phyloP scores from a whole-genome alignment of 2,888 invertebrate genomes.

The Malthinus flaveolus region DNA sequence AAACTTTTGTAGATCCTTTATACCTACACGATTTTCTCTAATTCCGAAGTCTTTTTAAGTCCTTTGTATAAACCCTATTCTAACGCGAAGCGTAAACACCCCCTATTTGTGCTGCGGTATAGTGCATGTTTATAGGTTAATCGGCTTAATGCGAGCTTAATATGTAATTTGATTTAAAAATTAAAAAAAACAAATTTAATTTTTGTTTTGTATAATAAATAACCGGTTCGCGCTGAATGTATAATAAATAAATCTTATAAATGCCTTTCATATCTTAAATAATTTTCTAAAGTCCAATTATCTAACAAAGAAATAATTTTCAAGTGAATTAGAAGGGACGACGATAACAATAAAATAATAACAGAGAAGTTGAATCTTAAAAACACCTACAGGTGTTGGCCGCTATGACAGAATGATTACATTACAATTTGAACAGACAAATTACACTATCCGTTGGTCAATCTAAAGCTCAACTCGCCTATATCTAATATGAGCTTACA shows the following conservation, averaged over 20 bases:
- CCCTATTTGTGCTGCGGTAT: no score
- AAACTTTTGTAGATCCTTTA: no score
- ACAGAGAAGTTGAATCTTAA: conserved; percentile 21
- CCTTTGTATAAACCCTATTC: no score
- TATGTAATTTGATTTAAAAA: no score
- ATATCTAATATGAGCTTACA: conserved; percentile 26
- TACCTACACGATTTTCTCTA: no score
- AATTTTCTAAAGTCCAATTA: not conserved
- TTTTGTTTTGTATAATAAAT: not conserved
- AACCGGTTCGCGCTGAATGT: not conserved
- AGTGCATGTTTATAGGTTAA: conserved; percentile 2
- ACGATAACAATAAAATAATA: conserved; percentile 27
- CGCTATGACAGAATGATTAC: conserved; percentile 38
- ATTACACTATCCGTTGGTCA: conserved; percentile 37
- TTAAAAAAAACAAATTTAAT: not conserved
- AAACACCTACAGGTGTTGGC: conserved; percentile 27
- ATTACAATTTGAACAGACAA: conserved; percentile 39
- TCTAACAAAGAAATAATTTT: conserved; percentile 15
- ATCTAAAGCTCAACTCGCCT: conserved; percentile 28
- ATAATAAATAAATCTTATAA: conserved; percentile 6
- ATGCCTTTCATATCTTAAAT: conserved; percentile 3
- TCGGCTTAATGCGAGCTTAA: not conserved
- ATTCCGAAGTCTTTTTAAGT: no score
- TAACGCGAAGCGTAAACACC: no score
- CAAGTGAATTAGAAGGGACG: conserved; percentile 24